Percentiles rank a stretch among this genome's conserved stretches.
These are phyloP conservation scores for Tenthredo notha DNA, from an alignment of 2,888 invertebrate genomes.

Conservation along the genomic window DNA sequence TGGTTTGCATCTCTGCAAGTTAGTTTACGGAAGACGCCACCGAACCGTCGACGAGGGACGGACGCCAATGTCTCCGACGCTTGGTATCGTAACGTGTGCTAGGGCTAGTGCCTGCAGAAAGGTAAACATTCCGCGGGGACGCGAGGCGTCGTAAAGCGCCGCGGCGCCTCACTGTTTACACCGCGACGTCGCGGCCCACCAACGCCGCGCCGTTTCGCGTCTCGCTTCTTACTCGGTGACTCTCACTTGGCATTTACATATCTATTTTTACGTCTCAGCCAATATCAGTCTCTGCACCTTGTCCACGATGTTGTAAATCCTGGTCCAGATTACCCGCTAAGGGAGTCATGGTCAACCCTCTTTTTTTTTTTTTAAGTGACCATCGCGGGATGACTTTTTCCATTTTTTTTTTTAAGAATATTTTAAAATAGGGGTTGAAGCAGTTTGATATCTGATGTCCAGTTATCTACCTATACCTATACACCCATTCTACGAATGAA, in stretches of 20 bases:
- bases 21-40: slow-evolving; percentile 51
- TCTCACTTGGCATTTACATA: slow-evolving; percentile 35
- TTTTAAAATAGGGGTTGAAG: neutral
- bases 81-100: slow-evolving; percentile 15
- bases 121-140: slow-evolving; percentile 70
- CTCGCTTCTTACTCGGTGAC: slow-evolving; percentile 46
- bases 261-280: slow-evolving; percentile 37
- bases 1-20: slow-evolving; percentile 11
- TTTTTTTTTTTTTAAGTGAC: too few species aligned
- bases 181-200: slow-evolving; percentile 72
- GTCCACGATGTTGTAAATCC: neutral
- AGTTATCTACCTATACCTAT: neutral
- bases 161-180: slow-evolving; percentile 81
- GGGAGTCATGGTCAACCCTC: neutral
- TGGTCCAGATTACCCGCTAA: neutral
- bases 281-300: slow-evolving; percentile 15
- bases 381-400: too few species aligned
- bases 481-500: neutral
- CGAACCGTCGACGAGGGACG: slow-evolving; percentile 37
- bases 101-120: slow-evolving; percentile 58
- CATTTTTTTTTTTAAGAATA: too few species aligned
- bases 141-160: slow-evolving; percentile 79
- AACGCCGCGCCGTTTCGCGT: slow-evolving; percentile 59
- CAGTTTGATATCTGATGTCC: neutral
- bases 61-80: slow-evolving; percentile 45